Evolutionary conservation across 2,888 invertebrate species (phyloP), one percentile per base, ranked within the genome.

Genomic region (Dryomyza anilis): DNA sequence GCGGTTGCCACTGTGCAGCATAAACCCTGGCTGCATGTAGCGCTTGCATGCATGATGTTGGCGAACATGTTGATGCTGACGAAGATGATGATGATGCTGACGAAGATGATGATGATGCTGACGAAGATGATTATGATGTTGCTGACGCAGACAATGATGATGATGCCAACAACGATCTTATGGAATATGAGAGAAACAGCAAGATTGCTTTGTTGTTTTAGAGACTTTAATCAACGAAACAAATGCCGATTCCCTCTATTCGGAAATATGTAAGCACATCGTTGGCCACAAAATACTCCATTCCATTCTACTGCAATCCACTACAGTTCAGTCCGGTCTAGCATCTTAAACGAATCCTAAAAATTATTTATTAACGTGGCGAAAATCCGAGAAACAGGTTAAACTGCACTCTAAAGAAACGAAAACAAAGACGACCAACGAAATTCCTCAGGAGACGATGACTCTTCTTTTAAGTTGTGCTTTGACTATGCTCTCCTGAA

Each of bases 281-380:
- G 39, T 19, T 21, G 39, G 39, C 39, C 58, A 52, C 52, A n/a
- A 39, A n/a, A 45, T n/a, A 19, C 52, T 39, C 27, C 27, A 48
- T 46, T 27, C 10, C 30, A 29, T 19, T 29, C 52, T 52, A n/a
- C 52, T 52, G 16, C 3, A 12, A 14, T 30, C n/a, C 30, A 46
- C 30, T 6, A 50, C 36, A 16, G n/a, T 12, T 33, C 46, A 21
- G 27, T 46, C 21, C n/a, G 46, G 12, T 29, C 33, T 33, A 48
- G 29, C 61, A 43, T 45, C 50, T 52, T 60, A 50, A 60, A 53
- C 73, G 74, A 76, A 76, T 77, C 78, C 78, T 77, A 78, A 80
- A 80, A 80, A 79, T 79, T 80, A 80, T 79, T 80, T 80, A 80
- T 79, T 79, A 79, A 78, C 76, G 78, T 75, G 76, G 76, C 74